Evolutionary conservation across 2,888 invertebrate species (phyloP).

Genomic region (Rambutsinella grinnellia): DNA sequence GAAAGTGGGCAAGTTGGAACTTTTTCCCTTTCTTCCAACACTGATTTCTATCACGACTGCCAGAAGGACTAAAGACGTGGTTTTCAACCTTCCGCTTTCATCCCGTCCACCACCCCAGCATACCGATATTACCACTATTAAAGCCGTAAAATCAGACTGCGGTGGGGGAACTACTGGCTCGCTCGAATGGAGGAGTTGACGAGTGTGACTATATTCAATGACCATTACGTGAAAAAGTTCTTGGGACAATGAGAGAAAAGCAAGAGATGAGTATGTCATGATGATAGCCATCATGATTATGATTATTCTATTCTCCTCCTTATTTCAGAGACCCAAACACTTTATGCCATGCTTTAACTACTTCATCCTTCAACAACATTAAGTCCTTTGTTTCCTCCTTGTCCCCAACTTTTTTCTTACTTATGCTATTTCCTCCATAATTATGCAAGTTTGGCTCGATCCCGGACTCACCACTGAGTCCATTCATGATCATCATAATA

Average conservation of each 20-base stretch:
- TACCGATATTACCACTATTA: too few species aligned
- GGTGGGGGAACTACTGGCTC: too few species aligned
- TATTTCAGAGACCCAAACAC: not conserved
- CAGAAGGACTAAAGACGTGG: too few species aligned
- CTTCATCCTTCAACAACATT: slow-evolving; percentile 25
- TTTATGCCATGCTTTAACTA: not conserved
- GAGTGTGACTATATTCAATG: not conserved
- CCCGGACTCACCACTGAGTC: not conserved
- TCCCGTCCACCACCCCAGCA: too few species aligned
- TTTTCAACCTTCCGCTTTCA: too few species aligned
- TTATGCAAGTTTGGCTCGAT: slow-evolving; percentile 22
- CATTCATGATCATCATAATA: not conserved
- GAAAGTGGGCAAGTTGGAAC: not conserved
- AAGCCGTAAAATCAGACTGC: too few species aligned
- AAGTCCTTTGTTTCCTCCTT: slow-evolving; percentile 19
- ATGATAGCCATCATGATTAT: not conserved
- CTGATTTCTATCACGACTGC: too few species aligned
- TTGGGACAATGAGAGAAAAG: not conserved
- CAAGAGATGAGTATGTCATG: slow-evolving; percentile 5
- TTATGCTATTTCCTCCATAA: not conserved
- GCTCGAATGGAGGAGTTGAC: too few species aligned
- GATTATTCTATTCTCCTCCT: not conserved
- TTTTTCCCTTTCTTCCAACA: not conserved
- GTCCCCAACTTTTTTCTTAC: not conserved
- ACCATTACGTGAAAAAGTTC: not conserved